Conservation (phyloP, 2,888 invertebrate genomes). For the Helobdella robusta region DNA sequence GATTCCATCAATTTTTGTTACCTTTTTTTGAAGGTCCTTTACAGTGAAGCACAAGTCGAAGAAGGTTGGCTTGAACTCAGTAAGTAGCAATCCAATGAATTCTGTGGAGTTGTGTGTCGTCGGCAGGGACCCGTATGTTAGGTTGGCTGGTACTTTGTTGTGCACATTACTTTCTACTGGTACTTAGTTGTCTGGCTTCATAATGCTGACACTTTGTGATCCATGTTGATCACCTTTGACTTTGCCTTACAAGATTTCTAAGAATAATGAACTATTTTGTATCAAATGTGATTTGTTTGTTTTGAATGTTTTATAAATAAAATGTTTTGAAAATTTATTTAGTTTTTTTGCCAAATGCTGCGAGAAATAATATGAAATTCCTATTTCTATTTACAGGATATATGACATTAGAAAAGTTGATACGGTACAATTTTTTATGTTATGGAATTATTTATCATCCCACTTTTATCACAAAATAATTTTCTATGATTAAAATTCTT, state of each 20-base stretch:
- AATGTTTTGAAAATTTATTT: no score
- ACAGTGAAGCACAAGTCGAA: constrained; percentile 53
- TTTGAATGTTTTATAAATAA: no score
- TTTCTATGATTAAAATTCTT: no score
- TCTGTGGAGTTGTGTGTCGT: constrained; percentile 70
- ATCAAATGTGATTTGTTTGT: no score
- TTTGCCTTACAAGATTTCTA: no score
- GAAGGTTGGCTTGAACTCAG: constrained; percentile 73
- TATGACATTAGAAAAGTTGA: constrained; percentile 20
- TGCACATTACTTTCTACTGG: not conserved
- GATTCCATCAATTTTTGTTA: no score
- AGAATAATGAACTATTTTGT: no score
- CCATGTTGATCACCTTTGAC: no score
- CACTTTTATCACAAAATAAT: no score
- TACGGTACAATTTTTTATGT: constrained; percentile 6
- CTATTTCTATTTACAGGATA: constrained; percentile 18
- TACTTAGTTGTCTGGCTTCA: no score
- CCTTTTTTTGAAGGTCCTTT: constrained; percentile 48
- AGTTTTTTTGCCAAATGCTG: not conserved
- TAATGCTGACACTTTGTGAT: no score
- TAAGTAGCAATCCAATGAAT: constrained; percentile 71
- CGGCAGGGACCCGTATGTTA: constrained; percentile 69
- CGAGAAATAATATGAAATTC: constrained; percentile 14
- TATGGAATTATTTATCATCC: constrained; percentile 16
- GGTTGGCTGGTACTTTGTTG: constrained; percentile 42